Base-by-base conservation (phyloP, 2,797 vertebrate species). In the Anabas testudineus region DNA sequence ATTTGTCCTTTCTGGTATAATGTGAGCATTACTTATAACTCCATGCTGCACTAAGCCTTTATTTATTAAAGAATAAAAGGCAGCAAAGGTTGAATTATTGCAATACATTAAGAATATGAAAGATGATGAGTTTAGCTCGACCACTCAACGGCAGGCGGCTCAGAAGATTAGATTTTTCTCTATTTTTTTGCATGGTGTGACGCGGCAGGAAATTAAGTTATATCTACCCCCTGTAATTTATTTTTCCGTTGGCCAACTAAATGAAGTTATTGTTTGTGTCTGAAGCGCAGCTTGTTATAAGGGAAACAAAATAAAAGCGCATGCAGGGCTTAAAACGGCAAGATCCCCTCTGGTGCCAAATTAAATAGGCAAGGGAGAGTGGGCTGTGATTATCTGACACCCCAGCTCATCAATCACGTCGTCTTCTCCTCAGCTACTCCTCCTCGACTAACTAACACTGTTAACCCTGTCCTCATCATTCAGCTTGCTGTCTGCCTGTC, bases 181-280 rank as follows among this genome's bases (percentile, higher is more conserved):
- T 28, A n/a, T 87, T 80, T 51, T 83, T 87, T 83, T 82, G 73
- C 83, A 56, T 74, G 80, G 89, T 89, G 82, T 92, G 92, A 93
- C 76, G 82, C 81, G 80, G 79, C 91, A 92, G 93, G 91, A 95
- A 94, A 95, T 94, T 91, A 94, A 94, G 92, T 94, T 95, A 93
- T 90, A 93, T 92, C 92, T 88, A 75, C 79, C 85, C 90, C 83
- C 83, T 74, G 86, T 94, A 92, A 94, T 94, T 94, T 93, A 92
- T 94, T 94, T 94, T 93, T 92, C 89, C 81, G 78, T 83, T 81
- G 78, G 88, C 90, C 92, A 82, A 85, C 92, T 88, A 94, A 94
- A 94, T 93, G 76, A 94, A 94, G 92, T 93, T 94, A 94, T 94
- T 95, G 94, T 95, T 93, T 93, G 89, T 89, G 92, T 94, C 88